phyloP scores from a whole-genome alignment of 2,797 vertebrate genomes.

The Salmo trutta region DNA sequence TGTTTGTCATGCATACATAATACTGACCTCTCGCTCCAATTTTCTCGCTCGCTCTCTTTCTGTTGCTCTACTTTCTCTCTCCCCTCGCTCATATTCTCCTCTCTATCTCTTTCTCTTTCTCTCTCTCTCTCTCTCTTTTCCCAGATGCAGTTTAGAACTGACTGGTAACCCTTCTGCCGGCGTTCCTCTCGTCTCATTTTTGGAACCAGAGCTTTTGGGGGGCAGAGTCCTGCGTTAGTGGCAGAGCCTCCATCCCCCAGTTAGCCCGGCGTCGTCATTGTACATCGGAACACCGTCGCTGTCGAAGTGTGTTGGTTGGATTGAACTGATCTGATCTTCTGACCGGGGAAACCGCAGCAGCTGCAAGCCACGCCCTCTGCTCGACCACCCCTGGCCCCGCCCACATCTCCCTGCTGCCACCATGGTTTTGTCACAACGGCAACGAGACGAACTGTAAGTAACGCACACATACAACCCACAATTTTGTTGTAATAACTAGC shows the following conservation, averaged over 20 bases:
- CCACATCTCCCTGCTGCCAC: constrained; percentile 73
- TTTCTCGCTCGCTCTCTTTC: constrained; percentile 4
- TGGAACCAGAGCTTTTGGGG: constrained; percentile 67
- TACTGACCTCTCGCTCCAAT: constrained; percentile 9
- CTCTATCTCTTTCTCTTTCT: constrained; percentile 12
- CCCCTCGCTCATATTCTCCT: constrained; percentile 20
- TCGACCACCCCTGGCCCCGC: constrained; percentile 53
- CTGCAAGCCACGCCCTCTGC: constrained; percentile 67
- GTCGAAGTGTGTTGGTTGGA: constrained; percentile 53
- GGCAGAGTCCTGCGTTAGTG: constrained; percentile 70
- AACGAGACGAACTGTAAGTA: constrained; percentile 99
- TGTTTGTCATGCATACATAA: background rate
- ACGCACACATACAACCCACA: background rate
- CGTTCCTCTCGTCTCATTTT: constrained; percentile 74
- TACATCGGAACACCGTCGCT: background rate
- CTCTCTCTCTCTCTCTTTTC: constrained; percentile 40
- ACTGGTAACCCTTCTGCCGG: constrained; percentile 83
- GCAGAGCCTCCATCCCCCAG: constrained; percentile 68
- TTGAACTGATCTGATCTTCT: constrained; percentile 75
- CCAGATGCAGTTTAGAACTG: constrained; percentile 91
- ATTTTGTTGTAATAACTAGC: background rate
- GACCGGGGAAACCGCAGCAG: constrained; percentile 77
- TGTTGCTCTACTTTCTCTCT: background rate
- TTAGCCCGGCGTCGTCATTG: constrained; percentile 65
- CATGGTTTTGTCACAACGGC: constrained; percentile 99